A percentile compares a stretch with the other conserved stretches of the same genome.
Evolutionary conservation across 2,888 invertebrate genomes (phyloP).

Genomic region (Vanessa cardui): DNA sequence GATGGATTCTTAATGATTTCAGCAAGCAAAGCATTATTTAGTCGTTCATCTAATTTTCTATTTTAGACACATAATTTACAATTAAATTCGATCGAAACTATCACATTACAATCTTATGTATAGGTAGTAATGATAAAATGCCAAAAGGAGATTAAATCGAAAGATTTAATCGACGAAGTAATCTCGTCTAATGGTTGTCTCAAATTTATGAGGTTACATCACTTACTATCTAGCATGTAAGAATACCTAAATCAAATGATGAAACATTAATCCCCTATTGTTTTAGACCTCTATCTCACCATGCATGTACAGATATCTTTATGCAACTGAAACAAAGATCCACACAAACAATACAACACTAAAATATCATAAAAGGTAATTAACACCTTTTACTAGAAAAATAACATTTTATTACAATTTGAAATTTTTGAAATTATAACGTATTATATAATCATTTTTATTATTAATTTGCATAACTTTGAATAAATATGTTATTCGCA

Average conservation of each 20-base stretch:
- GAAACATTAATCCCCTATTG: constrained; percentile 38
- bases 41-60: too few relatives aligned
- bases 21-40: too few relatives aligned
- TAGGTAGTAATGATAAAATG: too few relatives aligned
- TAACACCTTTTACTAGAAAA: constrained; percentile 24
- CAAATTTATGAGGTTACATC: not conserved
- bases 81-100: too few relatives aligned
- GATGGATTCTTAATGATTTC: too few relatives aligned
- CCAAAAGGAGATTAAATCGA: too few relatives aligned
- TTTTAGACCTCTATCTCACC: constrained; percentile 30
- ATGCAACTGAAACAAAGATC: constrained; percentile 22
- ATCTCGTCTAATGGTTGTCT: too few relatives aligned
- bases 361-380: constrained; percentile 21
- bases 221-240: not conserved
- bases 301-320: constrained; percentile 23
- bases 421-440: not conserved
- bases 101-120: too few relatives aligned
- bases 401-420: not conserved
- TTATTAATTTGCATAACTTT: not conserved
- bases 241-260: constrained; percentile 31
- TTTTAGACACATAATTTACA: too few relatives aligned
- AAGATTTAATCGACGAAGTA: too few relatives aligned
- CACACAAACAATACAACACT: constrained; percentile 25
- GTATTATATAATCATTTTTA: constrained; percentile 4
- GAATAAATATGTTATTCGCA: too few relatives aligned